A percentile compares a stretch with the other conserved stretches of the same genome.
phyloP scores from a whole-genome alignment of 2,113 vertebrate genomes.

The Corydoras maculifer region DNA sequence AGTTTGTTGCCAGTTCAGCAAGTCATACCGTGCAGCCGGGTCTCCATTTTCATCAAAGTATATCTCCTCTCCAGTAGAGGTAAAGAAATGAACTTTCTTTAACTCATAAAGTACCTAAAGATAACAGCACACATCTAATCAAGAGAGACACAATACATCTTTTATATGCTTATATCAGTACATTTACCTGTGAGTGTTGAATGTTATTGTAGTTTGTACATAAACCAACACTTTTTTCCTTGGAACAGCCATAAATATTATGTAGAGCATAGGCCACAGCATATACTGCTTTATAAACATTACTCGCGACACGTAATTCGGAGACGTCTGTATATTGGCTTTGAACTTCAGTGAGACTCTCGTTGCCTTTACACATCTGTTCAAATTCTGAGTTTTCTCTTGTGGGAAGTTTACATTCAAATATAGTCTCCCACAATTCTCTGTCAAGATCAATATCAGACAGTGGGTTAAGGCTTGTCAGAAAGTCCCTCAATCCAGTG shows the following conservation, averaged over 20 bases:
- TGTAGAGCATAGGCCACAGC: too few relatives aligned
- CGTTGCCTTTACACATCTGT: too few relatives aligned
- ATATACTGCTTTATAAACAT: too few relatives aligned
- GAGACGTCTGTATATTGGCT: too few relatives aligned
- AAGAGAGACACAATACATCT: not conserved
- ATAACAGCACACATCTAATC: not conserved
- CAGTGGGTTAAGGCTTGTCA: conserved; percentile 32
- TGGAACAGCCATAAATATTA: not conserved
- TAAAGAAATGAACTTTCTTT: conserved; percentile 40
- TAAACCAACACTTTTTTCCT: too few relatives aligned
- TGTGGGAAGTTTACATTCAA: not conserved
- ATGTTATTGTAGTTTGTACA: too few relatives aligned
- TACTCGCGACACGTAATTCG: too few relatives aligned
- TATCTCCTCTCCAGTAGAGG: conserved; percentile 32
- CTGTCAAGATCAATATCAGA: not conserved
- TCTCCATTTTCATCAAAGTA: conserved; percentile 52
- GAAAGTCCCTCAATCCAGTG: too few relatives aligned
- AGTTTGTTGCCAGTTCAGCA: conserved; percentile 46
- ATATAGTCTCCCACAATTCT: too few relatives aligned
- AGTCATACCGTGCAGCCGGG: conserved; percentile 46
- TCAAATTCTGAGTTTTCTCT: conserved; percentile 2
- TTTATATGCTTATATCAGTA: not conserved
- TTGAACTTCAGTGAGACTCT: too few relatives aligned
- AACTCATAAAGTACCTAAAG: conserved; percentile 43
- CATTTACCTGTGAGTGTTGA: not conserved